These are phyloP conservation scores for Steinernema feltiae DNA, from an alignment of 1,140 invertebrate species.

Conservation along the genomic window DNA sequence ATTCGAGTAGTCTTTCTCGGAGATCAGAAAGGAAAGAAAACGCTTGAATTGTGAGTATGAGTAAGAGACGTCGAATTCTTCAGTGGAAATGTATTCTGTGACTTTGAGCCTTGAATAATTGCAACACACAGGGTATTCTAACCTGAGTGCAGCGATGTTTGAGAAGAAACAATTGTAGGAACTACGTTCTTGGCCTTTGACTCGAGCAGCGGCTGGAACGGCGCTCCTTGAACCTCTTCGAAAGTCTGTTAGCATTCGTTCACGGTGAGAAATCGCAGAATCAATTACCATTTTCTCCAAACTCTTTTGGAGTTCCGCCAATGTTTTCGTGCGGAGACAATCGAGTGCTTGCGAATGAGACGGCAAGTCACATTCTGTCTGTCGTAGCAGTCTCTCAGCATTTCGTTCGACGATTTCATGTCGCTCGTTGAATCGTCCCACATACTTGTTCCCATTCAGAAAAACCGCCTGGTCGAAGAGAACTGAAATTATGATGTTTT, in stretches of 20 bases:
- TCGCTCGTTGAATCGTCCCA: neutral
- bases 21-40: neutral
- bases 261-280: neutral
- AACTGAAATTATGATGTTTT: neutral
- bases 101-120: too few relatives aligned
- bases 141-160: neutral
- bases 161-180: neutral
- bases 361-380: neutral
- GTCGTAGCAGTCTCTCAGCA: neutral
- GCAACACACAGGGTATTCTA: too few relatives aligned
- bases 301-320: neutral
- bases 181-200: neutral
- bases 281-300: neutral
- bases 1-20: neutral
- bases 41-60: neutral
- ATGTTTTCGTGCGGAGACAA: neutral
- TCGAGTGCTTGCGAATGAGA: neutral
- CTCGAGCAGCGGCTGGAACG: neutral
- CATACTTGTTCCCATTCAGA: neutral
- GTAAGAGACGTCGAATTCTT: neutral
- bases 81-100: neutral
- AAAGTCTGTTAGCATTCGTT: neutral
- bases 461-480: neutral
- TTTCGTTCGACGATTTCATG: neutral
- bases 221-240: neutral